phyloP scores from a whole-genome alignment of 2,797 vertebrate genomes.

The Cyclura pinguis region DNA sequence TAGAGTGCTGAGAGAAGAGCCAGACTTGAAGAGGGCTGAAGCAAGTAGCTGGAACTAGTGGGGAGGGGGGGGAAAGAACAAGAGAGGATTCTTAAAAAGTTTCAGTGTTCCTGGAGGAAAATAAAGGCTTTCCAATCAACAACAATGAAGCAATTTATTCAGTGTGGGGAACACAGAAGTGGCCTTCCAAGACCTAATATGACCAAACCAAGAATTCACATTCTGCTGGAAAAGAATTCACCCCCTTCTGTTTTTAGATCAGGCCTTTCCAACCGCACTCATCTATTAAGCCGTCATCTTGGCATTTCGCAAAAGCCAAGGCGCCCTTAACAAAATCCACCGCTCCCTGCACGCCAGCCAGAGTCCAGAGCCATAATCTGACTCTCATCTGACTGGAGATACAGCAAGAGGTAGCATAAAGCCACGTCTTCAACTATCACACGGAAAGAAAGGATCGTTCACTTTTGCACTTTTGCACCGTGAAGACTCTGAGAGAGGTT shows the following conservation, averaged over 20 bases:
- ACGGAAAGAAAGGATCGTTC: neutral
- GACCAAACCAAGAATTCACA: neutral
- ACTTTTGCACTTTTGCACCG: no score
- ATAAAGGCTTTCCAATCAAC: neutral
- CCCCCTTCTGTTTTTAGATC: neutral
- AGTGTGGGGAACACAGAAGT: no score
- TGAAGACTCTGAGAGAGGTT: no score
- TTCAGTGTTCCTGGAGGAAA: neutral
- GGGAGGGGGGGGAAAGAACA: slow-evolving; percentile 45
- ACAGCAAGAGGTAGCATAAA: neutral
- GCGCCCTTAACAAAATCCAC: neutral
- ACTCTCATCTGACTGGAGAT: neutral
- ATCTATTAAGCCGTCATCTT: neutral
- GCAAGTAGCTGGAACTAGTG: slow-evolving; percentile 96
- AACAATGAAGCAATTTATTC: neutral
- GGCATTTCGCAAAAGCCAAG: neutral
- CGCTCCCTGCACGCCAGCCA: neutral
- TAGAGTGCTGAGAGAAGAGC: slow-evolving; percentile 95
- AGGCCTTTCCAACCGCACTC: neutral
- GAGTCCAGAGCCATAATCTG: neutral
- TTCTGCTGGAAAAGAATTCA: neutral
- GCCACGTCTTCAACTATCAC: neutral
- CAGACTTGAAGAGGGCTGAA: slow-evolving; percentile 96
- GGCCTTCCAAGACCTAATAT: no score
- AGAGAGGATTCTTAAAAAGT: slow-evolving; percentile 10